Evolutionary conservation across 53 echinoderm and acorn worm species (phyloP), one percentile per base, ranked within the genome.

Genomic region (Mesocentrotus franciscanus): DNA sequence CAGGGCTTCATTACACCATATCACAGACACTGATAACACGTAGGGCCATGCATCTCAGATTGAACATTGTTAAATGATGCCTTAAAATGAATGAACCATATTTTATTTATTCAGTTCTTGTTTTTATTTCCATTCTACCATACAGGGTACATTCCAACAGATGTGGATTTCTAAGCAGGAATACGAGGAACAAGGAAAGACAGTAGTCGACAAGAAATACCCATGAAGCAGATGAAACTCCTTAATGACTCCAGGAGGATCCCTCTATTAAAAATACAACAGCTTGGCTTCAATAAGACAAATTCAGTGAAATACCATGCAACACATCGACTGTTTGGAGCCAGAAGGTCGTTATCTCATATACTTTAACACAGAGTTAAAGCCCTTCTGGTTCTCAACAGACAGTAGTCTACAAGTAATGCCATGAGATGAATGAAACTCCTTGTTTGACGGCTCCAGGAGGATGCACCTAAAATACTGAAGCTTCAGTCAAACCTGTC

Each of bases 81-180:
- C 4, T 14, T 17, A n/a, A 26, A 71, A 24, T 71, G n/a, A 71
- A 6, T 26, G 8, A 71, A 71, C 16, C 16, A 70, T 9, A 71
- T 70, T 70, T 20, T 20, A 49, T 49, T 49, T 49, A 49, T 49
- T 49, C 3, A 49, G 3, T 66, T 18, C 20, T 1, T 66, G 0
- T 66, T 18, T 64, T 66, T 66, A 9, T 90, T 90, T 91, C 17
- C 55, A 14, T 66, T 66, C 22, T 91, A 1, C n/a, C 22, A 8
- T 26, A 85, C 96, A 99, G 99, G 99, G 99, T 42, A 99, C 99
- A 36, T 99, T 99, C 95, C 99, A 99, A 60, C 99, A 99, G 96
- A 99, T 99, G 99, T 99, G 99, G 99, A 97, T 99, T 5, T 99
- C 99, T 0, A 97, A 98, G 94, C 99, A 99, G 93, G 99, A 99